These are phyloP conservation scores for Rhynchomys soricoides DNA, from an alignment of 2,113 vertebrate genomes.

Conservation along the genomic window DNA sequence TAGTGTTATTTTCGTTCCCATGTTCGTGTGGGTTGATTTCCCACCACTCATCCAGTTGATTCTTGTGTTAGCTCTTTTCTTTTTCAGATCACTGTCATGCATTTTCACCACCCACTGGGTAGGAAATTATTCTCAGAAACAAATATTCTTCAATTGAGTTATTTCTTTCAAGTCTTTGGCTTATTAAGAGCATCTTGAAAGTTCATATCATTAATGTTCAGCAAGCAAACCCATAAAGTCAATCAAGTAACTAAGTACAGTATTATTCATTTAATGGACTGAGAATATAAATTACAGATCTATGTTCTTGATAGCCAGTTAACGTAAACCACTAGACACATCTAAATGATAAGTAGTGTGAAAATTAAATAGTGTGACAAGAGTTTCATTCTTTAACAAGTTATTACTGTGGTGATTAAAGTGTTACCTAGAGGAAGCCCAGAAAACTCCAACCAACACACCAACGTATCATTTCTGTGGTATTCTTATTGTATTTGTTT, in stretches of 20 bases:
- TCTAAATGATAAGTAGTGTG: neutral
- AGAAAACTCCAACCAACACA: neutral
- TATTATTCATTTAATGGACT: conserved; percentile 34
- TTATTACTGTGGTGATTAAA: neutral
- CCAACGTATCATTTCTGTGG: neutral
- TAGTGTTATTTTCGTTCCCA: too few relatives aligned
- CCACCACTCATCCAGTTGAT: neutral
- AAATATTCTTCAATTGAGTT: conserved; percentile 25
- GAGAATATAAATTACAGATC: conserved; percentile 30
- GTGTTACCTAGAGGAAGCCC: neutral
- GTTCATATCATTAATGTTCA: conserved; percentile 7
- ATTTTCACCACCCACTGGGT: neutral
- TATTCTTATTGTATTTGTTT: neutral
- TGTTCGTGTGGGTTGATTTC: neutral
- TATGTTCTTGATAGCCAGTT: conserved; percentile 8
- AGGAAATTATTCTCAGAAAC: neutral
- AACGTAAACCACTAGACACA: conserved; percentile 41
- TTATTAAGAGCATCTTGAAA: conserved; percentile 41
- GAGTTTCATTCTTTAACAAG: conserved; percentile 41
- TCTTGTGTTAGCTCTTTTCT: neutral
- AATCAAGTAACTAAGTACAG: neutral
- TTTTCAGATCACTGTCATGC: neutral
- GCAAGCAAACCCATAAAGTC: conserved; percentile 23
- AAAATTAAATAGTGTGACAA: conserved; percentile 38
- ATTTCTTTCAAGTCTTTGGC: neutral